Percentiles rank a stretch among this genome's conserved stretches.
Evolutionary conservation across 2,113 vertebrate species (phyloP).

Genomic region (Oenanthe melanoleuca): DNA sequence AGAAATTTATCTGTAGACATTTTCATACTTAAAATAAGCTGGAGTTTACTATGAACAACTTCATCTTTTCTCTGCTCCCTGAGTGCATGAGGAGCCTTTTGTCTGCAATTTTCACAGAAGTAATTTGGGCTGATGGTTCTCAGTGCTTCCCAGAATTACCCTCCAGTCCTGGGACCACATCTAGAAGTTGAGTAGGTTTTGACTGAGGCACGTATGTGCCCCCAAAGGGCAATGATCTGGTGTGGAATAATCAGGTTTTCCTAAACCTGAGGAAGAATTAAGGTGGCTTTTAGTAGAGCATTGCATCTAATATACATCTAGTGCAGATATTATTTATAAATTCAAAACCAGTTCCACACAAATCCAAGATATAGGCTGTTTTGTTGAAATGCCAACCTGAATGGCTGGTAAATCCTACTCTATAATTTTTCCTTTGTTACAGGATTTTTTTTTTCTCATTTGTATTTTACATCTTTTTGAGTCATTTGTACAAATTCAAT

Average conservation of each 20-base stretch:
- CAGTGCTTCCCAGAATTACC: not conserved
- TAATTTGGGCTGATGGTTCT: not conserved
- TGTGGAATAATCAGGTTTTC: not conserved
- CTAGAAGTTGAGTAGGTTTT: not conserved
- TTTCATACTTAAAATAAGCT: not conserved
- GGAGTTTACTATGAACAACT: not conserved
- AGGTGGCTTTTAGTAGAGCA: not conserved
- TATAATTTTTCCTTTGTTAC: constrained; percentile 19
- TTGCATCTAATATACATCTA: not conserved
- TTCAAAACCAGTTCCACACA: constrained; percentile 1
- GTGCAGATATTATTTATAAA: not conserved
- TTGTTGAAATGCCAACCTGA: constrained; percentile 31
- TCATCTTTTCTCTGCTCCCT: not conserved
- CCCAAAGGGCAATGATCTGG: not conserved
- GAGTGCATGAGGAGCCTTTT: not conserved
- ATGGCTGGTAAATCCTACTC: constrained; percentile 35
- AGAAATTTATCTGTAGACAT: not conserved
- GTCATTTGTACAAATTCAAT: constrained; percentile 57
- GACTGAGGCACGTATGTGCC: not conserved
- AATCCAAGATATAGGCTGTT: not conserved
- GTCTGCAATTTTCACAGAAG: not conserved
- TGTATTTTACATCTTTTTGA: constrained; percentile 45
- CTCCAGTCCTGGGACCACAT: not conserved
- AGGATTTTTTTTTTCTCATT: constrained; percentile 5
- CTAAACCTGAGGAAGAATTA: not conserved